phyloP scores from a whole-genome alignment of 2,113 vertebrate species.

The Tenebrosternarchus preto region DNA sequence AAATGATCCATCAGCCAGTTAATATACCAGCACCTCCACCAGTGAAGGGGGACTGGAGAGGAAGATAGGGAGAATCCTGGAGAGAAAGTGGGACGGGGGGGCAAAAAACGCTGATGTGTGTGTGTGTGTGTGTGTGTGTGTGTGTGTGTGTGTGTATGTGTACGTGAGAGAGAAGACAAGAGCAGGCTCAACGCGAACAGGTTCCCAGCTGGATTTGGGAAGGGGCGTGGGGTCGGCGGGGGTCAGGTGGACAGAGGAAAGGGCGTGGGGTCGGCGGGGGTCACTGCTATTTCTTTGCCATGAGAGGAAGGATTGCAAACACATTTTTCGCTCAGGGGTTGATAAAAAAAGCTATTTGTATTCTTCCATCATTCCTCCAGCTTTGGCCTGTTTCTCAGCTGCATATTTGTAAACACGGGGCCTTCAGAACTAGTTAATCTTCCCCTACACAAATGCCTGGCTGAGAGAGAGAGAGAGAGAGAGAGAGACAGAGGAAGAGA shows the following conservation, averaged over 20 bases:
- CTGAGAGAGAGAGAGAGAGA: background rate
- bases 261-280: background rate
- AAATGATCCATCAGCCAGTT: conserved; percentile 57
- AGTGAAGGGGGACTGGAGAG: conserved; percentile 1
- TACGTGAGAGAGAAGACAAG: too few relatives aligned
- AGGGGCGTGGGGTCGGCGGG: background rate
- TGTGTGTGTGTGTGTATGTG: too few relatives aligned
- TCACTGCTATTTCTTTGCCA: conserved; percentile 40
- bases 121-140: too few relatives aligned
- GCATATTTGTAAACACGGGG: conserved; percentile 54
- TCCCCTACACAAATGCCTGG: conserved; percentile 41
- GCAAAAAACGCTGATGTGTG: too few relatives aligned
- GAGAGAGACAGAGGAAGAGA: background rate
- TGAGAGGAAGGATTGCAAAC: conserved; percentile 46
- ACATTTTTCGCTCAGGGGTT: conserved; percentile 50
- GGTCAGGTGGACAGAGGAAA: background rate
- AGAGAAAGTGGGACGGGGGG: too few relatives aligned
- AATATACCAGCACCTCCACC: conserved; percentile 49
- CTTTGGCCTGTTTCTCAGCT: conserved; percentile 44
- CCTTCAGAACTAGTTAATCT: conserved; percentile 54
- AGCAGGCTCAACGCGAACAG: too few relatives aligned
- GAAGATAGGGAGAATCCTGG: background rate
- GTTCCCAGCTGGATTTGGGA: too few relatives aligned
- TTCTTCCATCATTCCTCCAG: conserved; percentile 43
- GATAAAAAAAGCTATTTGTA: conserved; percentile 56